Base-by-base conservation (phyloP, 2,113 vertebrate species). In the Peromyscus californicus region DNA sequence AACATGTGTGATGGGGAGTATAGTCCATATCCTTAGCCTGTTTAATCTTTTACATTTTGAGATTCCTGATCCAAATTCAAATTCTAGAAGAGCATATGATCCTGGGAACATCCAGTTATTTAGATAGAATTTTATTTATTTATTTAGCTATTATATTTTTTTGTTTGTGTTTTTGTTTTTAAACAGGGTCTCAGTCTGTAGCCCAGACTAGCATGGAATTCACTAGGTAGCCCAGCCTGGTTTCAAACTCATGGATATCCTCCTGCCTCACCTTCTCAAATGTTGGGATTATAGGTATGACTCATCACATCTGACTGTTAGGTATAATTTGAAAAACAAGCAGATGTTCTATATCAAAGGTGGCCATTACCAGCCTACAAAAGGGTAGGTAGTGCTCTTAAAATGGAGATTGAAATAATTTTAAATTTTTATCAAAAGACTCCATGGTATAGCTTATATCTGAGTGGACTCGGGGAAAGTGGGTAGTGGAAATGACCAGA, bases 21-120 rank as follows among this genome's bases (percentile, higher is more conserved):
- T 1, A 22, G 42, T 6, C 12, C 24, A 15, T 1, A 15, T 45
- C 2, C 19, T 16, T 0, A 31, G 26, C 19, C 63, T 21, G 1
- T 45, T 48, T 10, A 59, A 29, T 26, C 26, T 70, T 84, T 74
- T 63, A 69, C 29, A 26, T 51, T 89, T 63, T 70, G 63, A 90
- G 39, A 70, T 82, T 95, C 69, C 74, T 16, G 15, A 61, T 59
- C 84, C n/a, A 57, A 2, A 89, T 91, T 92, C 85, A 93, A 86
- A 91, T 89, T 91, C 82, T 93, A 72, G 80, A 33, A 70, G 16
- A 76, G 22, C 59, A n/a, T 6, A 74, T 0, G 6, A 33, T 42
- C 59, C 89, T 78, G 48, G 45, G 91, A 92, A 67, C 22, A 89
- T 51, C 86, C 69, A 42, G 87, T 90, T 42, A 63, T 67, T 42